phyloP scores from a whole-genome alignment of 1,140 invertebrate genomes.

The Drosophila gunungcola region DNA sequence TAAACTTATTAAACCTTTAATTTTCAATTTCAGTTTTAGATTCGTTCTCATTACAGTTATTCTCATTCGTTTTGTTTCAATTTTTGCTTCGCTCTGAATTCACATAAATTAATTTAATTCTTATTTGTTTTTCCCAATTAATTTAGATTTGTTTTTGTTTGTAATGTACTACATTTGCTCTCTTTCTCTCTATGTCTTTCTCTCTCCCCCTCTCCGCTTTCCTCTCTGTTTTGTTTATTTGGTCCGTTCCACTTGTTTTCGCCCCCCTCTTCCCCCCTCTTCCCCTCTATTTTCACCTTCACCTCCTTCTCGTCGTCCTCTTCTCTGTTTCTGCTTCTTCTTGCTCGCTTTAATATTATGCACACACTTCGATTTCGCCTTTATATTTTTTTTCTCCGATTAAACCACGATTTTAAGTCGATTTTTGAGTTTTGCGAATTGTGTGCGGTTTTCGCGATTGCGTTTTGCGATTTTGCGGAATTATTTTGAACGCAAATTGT shows the following conservation, averaged over 20 bases:
- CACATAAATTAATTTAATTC: not conserved
- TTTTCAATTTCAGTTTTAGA: slow-evolving; percentile 1
- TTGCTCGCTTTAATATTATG: slow-evolving; percentile 26
- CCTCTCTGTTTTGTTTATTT: slow-evolving; percentile 30
- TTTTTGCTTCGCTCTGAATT: no score
- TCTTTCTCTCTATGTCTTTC: slow-evolving; percentile 16
- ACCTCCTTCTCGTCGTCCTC: not conserved
- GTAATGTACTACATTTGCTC: slow-evolving; percentile 19
- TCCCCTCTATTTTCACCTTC: not conserved
- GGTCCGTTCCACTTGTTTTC: slow-evolving; percentile 70
- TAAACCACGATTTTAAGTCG: slow-evolving; percentile 13
- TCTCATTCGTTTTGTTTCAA: no score
- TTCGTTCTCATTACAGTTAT: slow-evolving; percentile 7
- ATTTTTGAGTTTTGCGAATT: slow-evolving; percentile 4
- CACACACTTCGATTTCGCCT: slow-evolving; percentile 41
- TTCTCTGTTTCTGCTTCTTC: not conserved
- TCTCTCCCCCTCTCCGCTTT: slow-evolving; percentile 5
- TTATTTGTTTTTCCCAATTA: not conserved
- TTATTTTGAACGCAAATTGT: slow-evolving; percentile 35
- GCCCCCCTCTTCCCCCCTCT: slow-evolving; percentile 6
- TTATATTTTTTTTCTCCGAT: slow-evolving; percentile 26
- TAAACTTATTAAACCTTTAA: not conserved
- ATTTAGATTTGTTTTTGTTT: slow-evolving; percentile 5
- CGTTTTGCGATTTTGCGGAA: slow-evolving; percentile 28
- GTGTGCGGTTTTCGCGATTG: slow-evolving; percentile 9